phyloP scores from a whole-genome alignment of 2,113 vertebrate genomes.

The Corythornis vintsioides region DNA sequence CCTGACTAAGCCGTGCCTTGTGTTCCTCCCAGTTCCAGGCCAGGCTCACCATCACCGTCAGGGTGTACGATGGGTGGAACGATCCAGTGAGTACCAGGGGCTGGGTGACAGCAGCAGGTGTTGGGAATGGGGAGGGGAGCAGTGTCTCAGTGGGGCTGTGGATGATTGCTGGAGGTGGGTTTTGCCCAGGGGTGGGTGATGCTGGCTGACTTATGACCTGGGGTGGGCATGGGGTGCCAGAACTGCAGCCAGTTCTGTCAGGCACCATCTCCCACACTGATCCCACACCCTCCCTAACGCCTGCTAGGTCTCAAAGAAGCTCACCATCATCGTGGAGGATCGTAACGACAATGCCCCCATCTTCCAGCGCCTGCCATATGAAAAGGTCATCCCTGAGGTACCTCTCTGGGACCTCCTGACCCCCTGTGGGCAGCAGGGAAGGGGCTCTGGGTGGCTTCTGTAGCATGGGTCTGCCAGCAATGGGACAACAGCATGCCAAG shows the following conservation, averaged over 20 bases:
- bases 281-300: neutral
- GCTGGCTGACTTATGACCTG: neutral
- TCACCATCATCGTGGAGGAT: slow-evolving; percentile 39
- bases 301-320: neutral
- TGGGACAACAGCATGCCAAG: accelerated
- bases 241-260: neutral
- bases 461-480: neutral
- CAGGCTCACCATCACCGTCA: neutral
- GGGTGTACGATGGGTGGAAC: neutral
- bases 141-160: neutral
- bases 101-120: neutral
- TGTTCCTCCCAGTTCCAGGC: neutral
- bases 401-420: neutral
- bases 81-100: neutral
- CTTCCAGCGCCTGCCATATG: neutral
- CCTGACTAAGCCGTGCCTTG: neutral
- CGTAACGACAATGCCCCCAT: slow-evolving; percentile 35
- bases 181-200: neutral
- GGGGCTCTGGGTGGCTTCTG: neutral
- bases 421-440: accelerated
- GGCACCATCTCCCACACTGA: neutral
- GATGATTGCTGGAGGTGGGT: neutral
- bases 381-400: neutral
- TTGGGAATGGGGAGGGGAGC: neutral
- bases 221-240: accelerated